Evolutionary conservation across 2,797 vertebrate genomes (phyloP).

Genomic region (Chromobotia macracanthus): DNA sequence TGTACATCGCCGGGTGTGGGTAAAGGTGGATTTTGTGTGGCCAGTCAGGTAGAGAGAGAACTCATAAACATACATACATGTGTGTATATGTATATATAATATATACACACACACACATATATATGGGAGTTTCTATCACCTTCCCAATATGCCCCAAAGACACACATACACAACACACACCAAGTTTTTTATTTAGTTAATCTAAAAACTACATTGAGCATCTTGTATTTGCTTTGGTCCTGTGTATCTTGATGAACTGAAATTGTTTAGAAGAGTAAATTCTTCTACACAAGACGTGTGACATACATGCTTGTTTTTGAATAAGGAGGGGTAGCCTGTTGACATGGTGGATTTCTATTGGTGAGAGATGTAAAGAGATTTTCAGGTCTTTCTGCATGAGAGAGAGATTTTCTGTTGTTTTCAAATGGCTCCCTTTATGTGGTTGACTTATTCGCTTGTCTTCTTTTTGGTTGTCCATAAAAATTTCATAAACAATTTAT

Average conservation of each 20-base stretch:
- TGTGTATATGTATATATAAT: background rate
- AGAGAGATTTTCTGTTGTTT: background rate
- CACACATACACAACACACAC: no score
- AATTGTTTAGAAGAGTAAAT: background rate
- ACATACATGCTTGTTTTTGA: background rate
- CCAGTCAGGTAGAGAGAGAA: background rate
- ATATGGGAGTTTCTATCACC: no score
- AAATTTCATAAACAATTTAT: constrained; percentile 3
- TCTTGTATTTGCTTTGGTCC: background rate
- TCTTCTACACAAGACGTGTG: no score
- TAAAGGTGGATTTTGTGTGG: constrained; percentile 51
- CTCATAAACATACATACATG: background rate
- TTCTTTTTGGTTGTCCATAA: constrained; percentile 18
- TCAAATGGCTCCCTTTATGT: background rate
- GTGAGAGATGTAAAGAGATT: background rate
- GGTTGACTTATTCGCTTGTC: no score
- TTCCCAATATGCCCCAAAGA: no score
- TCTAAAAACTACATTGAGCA: background rate
- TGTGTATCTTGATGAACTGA: background rate
- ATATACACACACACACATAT: no score
- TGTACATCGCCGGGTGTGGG: constrained; percentile 59
- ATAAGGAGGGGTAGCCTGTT: constrained; percentile 1
- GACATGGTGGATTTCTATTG: background rate
- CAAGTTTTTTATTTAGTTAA: background rate
- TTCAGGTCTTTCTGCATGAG: constrained; percentile 20